Conservation (phyloP, 1,140 invertebrate genomes). For the Sitobion miscanthi region DNA sequence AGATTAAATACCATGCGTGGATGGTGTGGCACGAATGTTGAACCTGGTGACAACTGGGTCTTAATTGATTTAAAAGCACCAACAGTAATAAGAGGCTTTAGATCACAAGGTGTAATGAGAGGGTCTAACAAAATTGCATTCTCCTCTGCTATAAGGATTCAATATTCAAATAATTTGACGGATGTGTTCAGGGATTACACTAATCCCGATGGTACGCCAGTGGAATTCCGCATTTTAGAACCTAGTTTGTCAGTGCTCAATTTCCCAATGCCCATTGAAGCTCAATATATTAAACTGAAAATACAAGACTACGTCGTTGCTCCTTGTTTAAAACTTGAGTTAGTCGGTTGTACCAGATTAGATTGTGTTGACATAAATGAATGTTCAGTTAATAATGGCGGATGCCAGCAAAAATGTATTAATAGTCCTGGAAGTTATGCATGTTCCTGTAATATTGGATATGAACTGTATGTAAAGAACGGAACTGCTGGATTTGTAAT, state of each 20-base stretch:
- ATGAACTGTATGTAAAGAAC: slow-evolving; percentile 86
- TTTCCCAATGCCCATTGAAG: slow-evolving; percentile 89
- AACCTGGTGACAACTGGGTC: slow-evolving; percentile 87
- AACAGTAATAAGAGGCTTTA: slow-evolving; percentile 87
- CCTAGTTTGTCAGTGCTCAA: slow-evolving; percentile 88
- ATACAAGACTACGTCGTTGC: slow-evolving; percentile 84
- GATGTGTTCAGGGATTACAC: slow-evolving; percentile 90
- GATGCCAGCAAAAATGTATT: slow-evolving; percentile 92
- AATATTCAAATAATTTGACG: slow-evolving; percentile 87
- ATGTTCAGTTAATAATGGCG: slow-evolving; percentile 86
- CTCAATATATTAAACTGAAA: slow-evolving; percentile 85
- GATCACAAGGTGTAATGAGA: slow-evolving; percentile 84
- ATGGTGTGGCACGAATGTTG: slow-evolving; percentile 87
- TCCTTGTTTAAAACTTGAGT: slow-evolving; percentile 88
- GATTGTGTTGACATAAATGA: slow-evolving; percentile 94
- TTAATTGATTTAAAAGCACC: slow-evolving; percentile 86
- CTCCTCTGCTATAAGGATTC: slow-evolving; percentile 84
- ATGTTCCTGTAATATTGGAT: slow-evolving; percentile 92
- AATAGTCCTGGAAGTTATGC: slow-evolving; percentile 85
- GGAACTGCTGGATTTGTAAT: slow-evolving; percentile 90
- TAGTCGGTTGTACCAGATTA: slow-evolving; percentile 90
- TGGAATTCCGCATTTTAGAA: slow-evolving; percentile 87
- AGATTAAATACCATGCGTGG: slow-evolving; percentile 81
- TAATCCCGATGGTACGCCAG: slow-evolving; percentile 89
- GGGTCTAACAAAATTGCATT: slow-evolving; percentile 82